A percentile compares a stretch with the other conserved stretches of the same genome.
phyloP scores from a whole-genome alignment of 2,888 invertebrate species.

The Limnephilus rhombicus region DNA sequence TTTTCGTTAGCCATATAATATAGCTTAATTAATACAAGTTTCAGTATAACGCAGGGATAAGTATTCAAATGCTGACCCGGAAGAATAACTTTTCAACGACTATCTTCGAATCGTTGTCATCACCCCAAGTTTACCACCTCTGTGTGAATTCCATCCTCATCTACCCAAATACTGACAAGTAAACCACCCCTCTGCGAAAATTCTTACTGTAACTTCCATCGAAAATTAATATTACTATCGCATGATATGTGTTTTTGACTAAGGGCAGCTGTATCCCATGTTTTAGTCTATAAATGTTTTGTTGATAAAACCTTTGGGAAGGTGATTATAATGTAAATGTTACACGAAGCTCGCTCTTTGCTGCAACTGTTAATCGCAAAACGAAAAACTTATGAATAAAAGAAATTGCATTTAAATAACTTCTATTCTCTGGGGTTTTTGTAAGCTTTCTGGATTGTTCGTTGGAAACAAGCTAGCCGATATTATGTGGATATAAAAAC shows the following conservation, averaged over 20 bases:
- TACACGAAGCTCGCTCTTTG: background rate
- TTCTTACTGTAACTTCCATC: background rate
- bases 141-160: background rate
- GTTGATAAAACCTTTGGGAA: background rate
- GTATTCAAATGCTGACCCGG: background rate
- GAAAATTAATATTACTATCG: background rate
- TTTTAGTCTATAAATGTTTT: background rate
- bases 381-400: conserved; percentile 28
- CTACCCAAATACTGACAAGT: background rate
- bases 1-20: background rate
- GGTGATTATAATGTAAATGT: conserved; percentile 16
- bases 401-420: conserved; percentile 6
- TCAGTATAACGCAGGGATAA: background rate
- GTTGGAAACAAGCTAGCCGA: background rate
- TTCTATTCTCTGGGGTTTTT: background rate
- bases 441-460: background rate
- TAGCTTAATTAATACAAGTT: background rate
- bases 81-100: background rate
- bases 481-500: background rate
- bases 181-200: background rate
- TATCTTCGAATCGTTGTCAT: conserved; percentile 58
- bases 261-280: background rate
- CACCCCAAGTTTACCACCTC: conserved; percentile 24
- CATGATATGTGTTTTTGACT: background rate
- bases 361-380: conserved; percentile 13